A percentile compares a stretch with the other conserved stretches of the same genome.
Conservation (phyloP, 1,140 invertebrate genomes). For the Lordiphosa collinella region DNA sequence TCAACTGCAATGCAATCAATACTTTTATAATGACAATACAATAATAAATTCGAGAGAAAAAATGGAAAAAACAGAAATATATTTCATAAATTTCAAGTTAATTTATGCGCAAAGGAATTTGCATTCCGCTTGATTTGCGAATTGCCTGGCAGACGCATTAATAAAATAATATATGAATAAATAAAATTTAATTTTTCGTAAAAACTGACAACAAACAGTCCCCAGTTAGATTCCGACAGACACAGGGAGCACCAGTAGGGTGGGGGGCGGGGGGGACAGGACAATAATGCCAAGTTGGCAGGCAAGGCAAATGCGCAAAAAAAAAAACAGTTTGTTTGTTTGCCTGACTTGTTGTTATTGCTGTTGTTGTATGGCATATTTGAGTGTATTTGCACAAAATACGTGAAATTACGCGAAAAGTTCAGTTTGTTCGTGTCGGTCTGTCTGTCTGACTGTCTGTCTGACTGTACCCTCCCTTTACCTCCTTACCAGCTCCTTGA, state of each 20-base stretch:
- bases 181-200: slow-evolving; percentile 74
- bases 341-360: slow-evolving; percentile 9
- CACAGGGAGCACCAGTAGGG: too few species aligned
- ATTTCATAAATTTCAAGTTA: slow-evolving; percentile 5
- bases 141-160: slow-evolving; percentile 47
- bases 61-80: background rate
- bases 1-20: slow-evolving; percentile 25
- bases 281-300: slow-evolving; percentile 27
- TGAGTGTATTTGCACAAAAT: slow-evolving; percentile 73
- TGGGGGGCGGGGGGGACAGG: too few species aligned
- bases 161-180: slow-evolving; percentile 66
- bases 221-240: slow-evolving; percentile 14
- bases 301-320: slow-evolving; percentile 27
- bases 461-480: background rate
- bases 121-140: slow-evolving; percentile 6
- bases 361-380: slow-evolving; percentile 55
- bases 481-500: background rate
- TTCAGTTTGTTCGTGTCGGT: slow-evolving; percentile 29
- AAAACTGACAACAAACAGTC: slow-evolving; percentile 59
- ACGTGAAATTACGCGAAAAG: slow-evolving; percentile 74
- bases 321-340: slow-evolving; percentile 49
- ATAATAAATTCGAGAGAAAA: too few species aligned
- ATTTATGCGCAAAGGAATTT: slow-evolving; percentile 9
- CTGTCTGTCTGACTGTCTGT: slow-evolving; percentile 1
- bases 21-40: slow-evolving; percentile 15